These are phyloP conservation scores for Fulica atra DNA, from an alignment of 2,113 vertebrate genomes.

Conservation along the genomic window DNA sequence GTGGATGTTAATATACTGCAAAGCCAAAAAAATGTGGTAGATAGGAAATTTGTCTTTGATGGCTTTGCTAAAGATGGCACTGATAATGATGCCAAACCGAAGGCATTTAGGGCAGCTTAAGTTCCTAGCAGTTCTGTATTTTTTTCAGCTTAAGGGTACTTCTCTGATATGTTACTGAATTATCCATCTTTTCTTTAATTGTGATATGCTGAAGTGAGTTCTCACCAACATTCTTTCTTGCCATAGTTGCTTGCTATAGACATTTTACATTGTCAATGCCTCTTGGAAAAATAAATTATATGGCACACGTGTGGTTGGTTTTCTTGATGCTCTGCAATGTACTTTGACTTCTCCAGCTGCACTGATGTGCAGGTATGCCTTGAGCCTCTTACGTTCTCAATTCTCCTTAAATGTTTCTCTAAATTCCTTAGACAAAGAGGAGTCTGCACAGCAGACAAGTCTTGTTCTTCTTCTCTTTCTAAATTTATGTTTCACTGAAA, in stretches of 20 bases:
- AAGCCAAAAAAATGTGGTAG: not conserved
- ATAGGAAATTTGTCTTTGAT: not conserved
- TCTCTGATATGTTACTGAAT: not conserved
- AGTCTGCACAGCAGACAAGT: not conserved
- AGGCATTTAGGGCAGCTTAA: not conserved
- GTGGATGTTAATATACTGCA: not conserved
- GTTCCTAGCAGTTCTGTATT: not conserved
- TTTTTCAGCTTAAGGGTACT: not conserved
- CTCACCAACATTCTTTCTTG: not conserved
- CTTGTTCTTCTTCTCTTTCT: not conserved
- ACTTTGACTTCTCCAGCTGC: not conserved
- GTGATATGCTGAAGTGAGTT: not conserved
- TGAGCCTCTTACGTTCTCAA: not conserved
- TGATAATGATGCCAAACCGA: not conserved
- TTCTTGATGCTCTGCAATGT: not conserved
- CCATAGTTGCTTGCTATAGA: not conserved
- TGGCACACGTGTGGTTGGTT: rapidly evolving
- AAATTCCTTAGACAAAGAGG: not conserved
- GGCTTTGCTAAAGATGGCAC: not conserved
- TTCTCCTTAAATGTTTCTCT: not conserved
- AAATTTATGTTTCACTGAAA: not conserved
- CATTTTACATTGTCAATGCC: not conserved
- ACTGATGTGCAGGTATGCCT: not conserved
- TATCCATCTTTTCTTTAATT: not conserved
- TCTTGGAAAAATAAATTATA: not conserved